Evolutionary conservation across 30 jellyfish, hydroid and myxozoan genomes (phyloP), one percentile per base, ranked within the genome.

Genomic region (Aurelia sp.): DNA sequence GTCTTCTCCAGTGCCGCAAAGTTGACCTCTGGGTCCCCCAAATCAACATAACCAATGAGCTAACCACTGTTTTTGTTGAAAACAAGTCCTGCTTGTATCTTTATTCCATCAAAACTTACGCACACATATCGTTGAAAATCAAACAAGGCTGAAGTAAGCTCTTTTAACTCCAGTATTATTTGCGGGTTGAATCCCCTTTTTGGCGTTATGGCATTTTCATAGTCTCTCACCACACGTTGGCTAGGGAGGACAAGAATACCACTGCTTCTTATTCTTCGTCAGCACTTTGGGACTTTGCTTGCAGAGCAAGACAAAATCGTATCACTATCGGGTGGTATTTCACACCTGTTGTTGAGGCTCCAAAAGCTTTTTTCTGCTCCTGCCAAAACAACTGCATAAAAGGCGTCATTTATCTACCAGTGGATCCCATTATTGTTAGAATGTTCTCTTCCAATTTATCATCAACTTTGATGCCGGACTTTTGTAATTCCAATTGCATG

Each of bases 31-130:
- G 66, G 41, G 58, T 73, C 94, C 52, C 92, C 94, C 30, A 84
- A 62, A 61, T 84, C 86, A n/a, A 74, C 92, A 84, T 31, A 84
- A 18, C 92, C 93, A 41, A 55, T 59, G 21, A 51, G 82, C 37
- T 82, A 84, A 41, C 86, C 80, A 4, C 53, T 18, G 71, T 18
- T 21, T 71, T 71, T 74, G 5, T 74, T 3, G 2, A 68, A 70
- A 21, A 82, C 81, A 1, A 83, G 65, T 53, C 61, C 71, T 61
- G 52, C 90, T 55, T 72, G 86, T 15, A 83, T 63, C 37, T 83
- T 71, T 3, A 53, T 53, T 18, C 2, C 90, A 61, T 85, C 92
- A 44, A 85, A 37, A 10, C 80, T 52, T 18, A 73, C 5, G n/a
- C 59, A 35, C 13, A 59, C 77, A 73, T 44, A 61, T 55, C 70